Evolutionary conservation across 2,797 vertebrate species (phyloP), one percentile per base, ranked within the genome.

Genomic region (Mormyrus hasselquistii): DNA sequence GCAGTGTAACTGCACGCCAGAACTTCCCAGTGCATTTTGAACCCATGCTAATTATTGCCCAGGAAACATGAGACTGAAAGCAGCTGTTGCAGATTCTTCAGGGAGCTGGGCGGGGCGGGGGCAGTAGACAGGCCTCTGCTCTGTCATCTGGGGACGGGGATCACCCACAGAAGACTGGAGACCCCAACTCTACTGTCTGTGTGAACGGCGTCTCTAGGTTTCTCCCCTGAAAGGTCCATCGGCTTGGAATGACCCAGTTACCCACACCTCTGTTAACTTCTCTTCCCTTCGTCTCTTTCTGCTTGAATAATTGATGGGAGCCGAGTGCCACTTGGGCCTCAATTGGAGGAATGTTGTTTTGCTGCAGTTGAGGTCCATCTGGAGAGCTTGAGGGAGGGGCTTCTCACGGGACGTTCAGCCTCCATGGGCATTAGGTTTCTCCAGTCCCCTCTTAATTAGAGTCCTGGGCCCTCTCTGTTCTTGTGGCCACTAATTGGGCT

Each of bases 391-490:
- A 12, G 85, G 52, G 50, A 83, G 22, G 52, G 52, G n/a, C 49
- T 22, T 16, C 79, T 82, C 65, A 82, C 47, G 76, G 76, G 50
- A 86, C n/a, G 4, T 53, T 14, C 10, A 22, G 49, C 47, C n/a
- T 87, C 47, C 5, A 3, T 53, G 85, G 82, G 44, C 85, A 34
- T 57, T 29, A 55, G 85, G 29, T 59, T 34, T 29, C 50, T 87
- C 52, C 85, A 29, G 50, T n/a, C 53, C 53, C 25, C 55, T 65
- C 88, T 62, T 57, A 89, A 84, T 89, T 89, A 69, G 88, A 59
- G 88, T 50, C 29, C 82, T 50, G 88, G 44, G 57, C 2, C 29
- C 57, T n/a, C 55, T 83, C 55, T 29, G 19, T n/a, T 85, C 83
- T 89, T 65, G 57, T 86, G 55, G 55, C 44, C 41, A 29, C 6